Conservation (phyloP, 1,140 invertebrate species). For the Aphaenogaster rudis region DNA sequence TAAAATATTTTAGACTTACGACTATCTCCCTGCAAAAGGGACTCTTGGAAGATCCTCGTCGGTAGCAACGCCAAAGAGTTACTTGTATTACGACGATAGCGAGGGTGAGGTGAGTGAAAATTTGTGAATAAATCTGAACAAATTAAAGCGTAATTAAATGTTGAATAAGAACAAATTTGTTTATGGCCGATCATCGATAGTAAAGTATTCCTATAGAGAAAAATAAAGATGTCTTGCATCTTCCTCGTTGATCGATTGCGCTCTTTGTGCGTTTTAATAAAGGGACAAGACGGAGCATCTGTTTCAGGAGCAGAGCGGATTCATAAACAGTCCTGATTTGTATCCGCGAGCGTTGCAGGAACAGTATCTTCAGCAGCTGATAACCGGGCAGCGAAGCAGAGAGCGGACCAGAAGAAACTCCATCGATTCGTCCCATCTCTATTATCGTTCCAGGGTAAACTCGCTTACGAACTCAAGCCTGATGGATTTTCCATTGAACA, state of each 20-base stretch:
- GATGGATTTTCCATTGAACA: constrained; percentile 30
- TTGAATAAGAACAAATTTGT: neutral
- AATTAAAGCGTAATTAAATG: neutral
- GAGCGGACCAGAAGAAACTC: constrained; percentile 83
- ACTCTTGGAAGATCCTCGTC: constrained; percentile 76
- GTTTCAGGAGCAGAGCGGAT: constrained; percentile 82
- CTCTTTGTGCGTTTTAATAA: constrained; percentile 39
- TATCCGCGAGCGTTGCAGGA: constrained; percentile 80
- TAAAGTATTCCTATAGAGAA: neutral
- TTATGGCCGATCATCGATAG: neutral
- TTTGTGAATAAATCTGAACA: neutral
- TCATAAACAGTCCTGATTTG: constrained; percentile 82
- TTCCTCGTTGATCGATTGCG: constrained; percentile 1
- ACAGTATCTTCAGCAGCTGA: constrained; percentile 73
- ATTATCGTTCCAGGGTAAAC: constrained; percentile 86
- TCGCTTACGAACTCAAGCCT: constrained; percentile 48
- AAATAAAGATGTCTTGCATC: neutral
- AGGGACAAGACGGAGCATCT: constrained; percentile 76
- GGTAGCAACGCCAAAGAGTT: constrained; percentile 78
- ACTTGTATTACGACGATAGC: constrained; percentile 81
- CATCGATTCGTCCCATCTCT: constrained; percentile 82
- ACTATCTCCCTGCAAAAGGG: constrained; percentile 73
- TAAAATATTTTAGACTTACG: constrained; percentile 82
- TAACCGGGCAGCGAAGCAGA: constrained; percentile 67
- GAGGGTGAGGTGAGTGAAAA: constrained; percentile 82